phyloP scores from a whole-genome alignment of 2,888 invertebrate species.

The Trichopria drosophilae region DNA sequence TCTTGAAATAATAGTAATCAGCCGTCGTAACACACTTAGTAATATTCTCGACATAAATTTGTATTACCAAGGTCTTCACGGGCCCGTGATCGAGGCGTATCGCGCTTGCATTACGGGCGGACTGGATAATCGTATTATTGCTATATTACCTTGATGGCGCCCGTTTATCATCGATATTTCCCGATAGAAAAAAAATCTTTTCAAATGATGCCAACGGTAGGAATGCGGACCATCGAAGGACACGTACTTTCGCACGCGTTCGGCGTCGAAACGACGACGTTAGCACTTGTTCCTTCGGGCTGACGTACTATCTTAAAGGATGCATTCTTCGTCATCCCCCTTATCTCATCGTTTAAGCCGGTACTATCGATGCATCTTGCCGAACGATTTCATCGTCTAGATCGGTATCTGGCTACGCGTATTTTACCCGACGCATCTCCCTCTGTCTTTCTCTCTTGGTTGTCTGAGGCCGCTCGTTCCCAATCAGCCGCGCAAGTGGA shows the following conservation, averaged over 20 bases:
- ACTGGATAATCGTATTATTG: conserved; percentile 32
- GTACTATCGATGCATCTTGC: conserved; percentile 3
- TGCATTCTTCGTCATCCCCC: conserved; percentile 1
- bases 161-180: conserved; percentile 23
- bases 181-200: too few species aligned
- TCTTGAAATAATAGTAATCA: conserved; percentile 27
- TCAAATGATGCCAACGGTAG: too few species aligned
- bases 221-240: too few species aligned
- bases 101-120: conserved; percentile 28
- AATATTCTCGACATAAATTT: conserved; percentile 31
- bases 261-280: too few species aligned
- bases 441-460: conserved; percentile 14
- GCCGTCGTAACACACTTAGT: conserved; percentile 23
- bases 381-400: conserved; percentile 40
- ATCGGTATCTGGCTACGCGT: conserved; percentile 45
- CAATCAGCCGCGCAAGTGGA: conserved; percentile 28
- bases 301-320: too few species aligned
- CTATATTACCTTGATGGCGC: conserved; percentile 19
- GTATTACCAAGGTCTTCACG: conserved; percentile 24
- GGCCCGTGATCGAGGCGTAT: conserved; percentile 18
- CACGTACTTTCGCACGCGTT: too few species aligned
- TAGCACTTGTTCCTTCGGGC: too few species aligned
- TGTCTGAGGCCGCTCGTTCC: conserved; percentile 17
- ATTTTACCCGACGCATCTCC: conserved; percentile 46
- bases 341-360: conserved; percentile 4